Evolutionary conservation across 2,888 invertebrate genomes (phyloP).

Genomic region (Anoncus sp.): DNA sequence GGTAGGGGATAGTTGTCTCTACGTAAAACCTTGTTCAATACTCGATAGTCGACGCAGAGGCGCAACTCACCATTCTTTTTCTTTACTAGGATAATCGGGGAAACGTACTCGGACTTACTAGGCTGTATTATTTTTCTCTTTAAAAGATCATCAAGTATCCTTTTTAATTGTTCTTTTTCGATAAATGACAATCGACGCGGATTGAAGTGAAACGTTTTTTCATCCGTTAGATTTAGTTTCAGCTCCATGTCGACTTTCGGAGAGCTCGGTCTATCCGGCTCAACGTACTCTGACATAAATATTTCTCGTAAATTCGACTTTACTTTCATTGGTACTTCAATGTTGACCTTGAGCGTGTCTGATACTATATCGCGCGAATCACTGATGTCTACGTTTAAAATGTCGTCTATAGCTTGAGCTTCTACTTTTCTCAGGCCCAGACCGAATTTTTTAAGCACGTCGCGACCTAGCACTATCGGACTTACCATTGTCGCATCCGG

Average conservation of each 20-base stretch:
- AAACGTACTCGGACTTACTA: slow-evolving; percentile 29
- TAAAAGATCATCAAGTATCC: slow-evolving; percentile 43
- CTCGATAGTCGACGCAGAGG: slow-evolving; percentile 45
- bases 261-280: slow-evolving; percentile 32
- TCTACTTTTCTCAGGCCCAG: slow-evolving; percentile 33
- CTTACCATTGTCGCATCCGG: slow-evolving; percentile 51
- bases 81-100: slow-evolving; percentile 51
- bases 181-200: slow-evolving; percentile 51
- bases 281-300: slow-evolving; percentile 31
- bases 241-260: slow-evolving; percentile 55
- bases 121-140: slow-evolving; percentile 23
- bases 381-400: no score
- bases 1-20: slow-evolving; percentile 41
- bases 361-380: no score
- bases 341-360: not conserved
- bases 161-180: slow-evolving; percentile 49
- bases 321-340: not conserved
- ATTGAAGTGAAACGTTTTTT: slow-evolving; percentile 47
- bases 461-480: slow-evolving; percentile 48
- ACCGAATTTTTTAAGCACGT: slow-evolving; percentile 44
- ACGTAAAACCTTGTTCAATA: slow-evolving; percentile 31
- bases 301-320: not conserved
- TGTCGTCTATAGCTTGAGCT: slow-evolving; percentile 29
- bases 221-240: slow-evolving; percentile 32
- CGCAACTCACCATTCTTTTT: slow-evolving; percentile 46